Percentiles rank a stretch among this genome's conserved stretches.
phyloP scores from a whole-genome alignment of 2,888 invertebrate genomes.

The Temnothorax rugatulus region DNA sequence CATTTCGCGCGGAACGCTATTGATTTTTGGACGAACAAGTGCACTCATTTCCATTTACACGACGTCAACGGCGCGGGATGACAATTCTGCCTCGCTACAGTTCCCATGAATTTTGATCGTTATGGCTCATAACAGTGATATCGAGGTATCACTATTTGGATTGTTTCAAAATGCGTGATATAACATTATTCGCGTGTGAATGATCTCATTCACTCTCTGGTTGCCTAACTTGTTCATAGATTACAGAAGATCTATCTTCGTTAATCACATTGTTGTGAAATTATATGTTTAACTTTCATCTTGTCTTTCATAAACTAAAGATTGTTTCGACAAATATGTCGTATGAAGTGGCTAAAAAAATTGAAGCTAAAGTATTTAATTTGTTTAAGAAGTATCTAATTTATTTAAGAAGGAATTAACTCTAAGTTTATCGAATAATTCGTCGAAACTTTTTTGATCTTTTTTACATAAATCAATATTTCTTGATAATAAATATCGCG shows the following conservation, averaged over 20 bases:
- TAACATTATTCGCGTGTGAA: slow-evolving; percentile 51
- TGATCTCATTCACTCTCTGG: slow-evolving; percentile 45
- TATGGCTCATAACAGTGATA: slow-evolving; percentile 53
- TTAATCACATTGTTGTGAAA: slow-evolving; percentile 12
- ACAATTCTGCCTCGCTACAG: slow-evolving; percentile 56
- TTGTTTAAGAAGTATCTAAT: not conserved
- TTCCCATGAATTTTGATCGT: slow-evolving; percentile 58
- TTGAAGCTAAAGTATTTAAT: not conserved
- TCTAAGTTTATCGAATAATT: not conserved
- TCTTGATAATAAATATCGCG: not conserved
- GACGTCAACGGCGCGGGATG: slow-evolving; percentile 55
- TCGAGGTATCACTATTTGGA: slow-evolving; percentile 55
- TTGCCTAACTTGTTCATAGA: slow-evolving; percentile 43
- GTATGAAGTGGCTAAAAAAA: not conserved
- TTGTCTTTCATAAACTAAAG: not conserved
- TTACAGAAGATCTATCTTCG: slow-evolving; percentile 22
- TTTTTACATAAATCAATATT: not conserved
- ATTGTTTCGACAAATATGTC: not conserved
- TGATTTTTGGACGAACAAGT: slow-evolving; percentile 58
- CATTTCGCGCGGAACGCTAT: slow-evolving; percentile 57
- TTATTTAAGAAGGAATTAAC: not conserved
- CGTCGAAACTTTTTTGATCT: not conserved
- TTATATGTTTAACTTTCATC: not conserved
- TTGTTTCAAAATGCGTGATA: slow-evolving; percentile 54
- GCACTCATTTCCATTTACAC: slow-evolving; percentile 59